Evolutionary conservation across 2,888 invertebrate species (phyloP), one percentile per base, ranked within the genome.

Genomic region (Andrena dorsata): DNA sequence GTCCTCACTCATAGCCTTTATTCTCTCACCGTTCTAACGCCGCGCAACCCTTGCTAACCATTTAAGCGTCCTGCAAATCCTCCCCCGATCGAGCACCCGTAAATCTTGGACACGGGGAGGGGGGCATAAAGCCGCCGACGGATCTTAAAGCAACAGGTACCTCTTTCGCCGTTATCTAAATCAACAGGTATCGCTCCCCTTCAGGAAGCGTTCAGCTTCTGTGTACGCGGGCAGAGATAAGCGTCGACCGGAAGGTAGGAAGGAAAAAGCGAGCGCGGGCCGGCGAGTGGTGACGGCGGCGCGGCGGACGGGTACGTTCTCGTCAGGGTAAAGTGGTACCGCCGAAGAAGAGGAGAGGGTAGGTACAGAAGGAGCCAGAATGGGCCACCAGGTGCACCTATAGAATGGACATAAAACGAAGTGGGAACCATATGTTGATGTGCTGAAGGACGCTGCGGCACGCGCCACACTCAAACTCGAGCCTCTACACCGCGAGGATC

Each of bases 361-460:
- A 82, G 79, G 13, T 80, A 63, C 72, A 64, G 78, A 79, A 82
- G 76, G 80, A 83, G 66, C 64, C 81, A 76, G 87, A 82, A 83
- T 79, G 81, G 76, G 80, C 83, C 80, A 86, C 88, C 88, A 88
- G 88, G 88, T 88, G 88, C 83, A 88, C 79, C 86, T 70, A 86
- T 76, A 82, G 80, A 93, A 93, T 93, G 92, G 92, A 90, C 90
- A 88, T 89, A 85, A 90, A 92, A 90, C 90, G 89, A 91, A 90
- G 91, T 90, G 90, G 89, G 88, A 90, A 92, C 90, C 93, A 94
- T 93, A 94, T 93, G 93, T 93, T 93, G 91, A 92, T 90, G 90
- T 86, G 89, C 85, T 88, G 89, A 89, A 91, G 90, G 90, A 90
- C 91, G 90, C 87, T 87, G 84, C 74, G 93, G 93, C 93, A 93